Conservation (phyloP, 2,797 vertebrate species). For the Hippocampus kuda region DNA sequence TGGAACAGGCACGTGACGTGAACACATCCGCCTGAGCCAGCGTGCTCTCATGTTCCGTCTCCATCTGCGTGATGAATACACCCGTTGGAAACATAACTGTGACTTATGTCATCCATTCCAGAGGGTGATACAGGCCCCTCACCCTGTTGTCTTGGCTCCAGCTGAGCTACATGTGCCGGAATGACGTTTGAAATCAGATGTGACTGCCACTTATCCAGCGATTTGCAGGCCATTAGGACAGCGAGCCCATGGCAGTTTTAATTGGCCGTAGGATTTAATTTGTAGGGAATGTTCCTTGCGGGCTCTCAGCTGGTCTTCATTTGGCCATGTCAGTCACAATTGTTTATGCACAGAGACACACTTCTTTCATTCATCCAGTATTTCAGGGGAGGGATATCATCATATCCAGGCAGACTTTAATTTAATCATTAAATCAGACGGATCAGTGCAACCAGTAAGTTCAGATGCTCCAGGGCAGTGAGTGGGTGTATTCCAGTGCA, state of each 20-base stretch:
- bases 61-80: constrained; percentile 12
- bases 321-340: constrained; percentile 35
- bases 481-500: background rate
- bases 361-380: constrained; percentile 19
- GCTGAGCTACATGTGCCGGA: constrained; percentile 16
- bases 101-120: constrained; percentile 2
- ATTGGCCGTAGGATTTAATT: constrained; percentile 59
- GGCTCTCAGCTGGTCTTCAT: constrained; percentile 35
- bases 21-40: constrained; percentile 1
- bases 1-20: constrained; percentile 25
- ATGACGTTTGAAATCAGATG: constrained; percentile 45
- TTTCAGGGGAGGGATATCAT: constrained; percentile 14
- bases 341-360: constrained; percentile 27
- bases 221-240: constrained; percentile 48
- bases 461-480: background rate
- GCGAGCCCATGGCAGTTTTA: constrained; percentile 44
- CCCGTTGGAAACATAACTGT: background rate
- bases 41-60: constrained; percentile 6
- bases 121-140: constrained; percentile 22
- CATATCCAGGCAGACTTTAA: background rate
- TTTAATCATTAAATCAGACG: constrained; percentile 12
- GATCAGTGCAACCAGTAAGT: background rate
- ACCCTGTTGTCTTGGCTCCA: constrained; percentile 19
- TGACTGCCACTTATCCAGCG: constrained; percentile 54
- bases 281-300: constrained; percentile 38